phyloP scores from a whole-genome alignment of 2,797 vertebrate genomes.

The Periophthalmus magnuspinnatus region DNA sequence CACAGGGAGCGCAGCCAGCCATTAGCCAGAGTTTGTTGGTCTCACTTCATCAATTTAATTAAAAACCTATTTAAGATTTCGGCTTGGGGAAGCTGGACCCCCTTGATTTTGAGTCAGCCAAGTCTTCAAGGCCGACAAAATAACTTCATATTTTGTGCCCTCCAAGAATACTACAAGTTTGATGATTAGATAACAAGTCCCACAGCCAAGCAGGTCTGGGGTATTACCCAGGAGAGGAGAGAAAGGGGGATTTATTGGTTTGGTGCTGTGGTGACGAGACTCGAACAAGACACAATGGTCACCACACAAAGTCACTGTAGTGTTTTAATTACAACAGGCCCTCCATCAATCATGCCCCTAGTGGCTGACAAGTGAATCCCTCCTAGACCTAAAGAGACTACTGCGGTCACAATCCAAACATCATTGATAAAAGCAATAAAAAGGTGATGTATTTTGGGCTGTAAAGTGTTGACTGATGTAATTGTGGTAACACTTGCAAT shows the following conservation, averaged over 20 bases:
- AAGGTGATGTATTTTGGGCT: background rate
- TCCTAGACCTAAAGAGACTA: constrained; percentile 47
- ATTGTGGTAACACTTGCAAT: background rate
- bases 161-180: constrained; percentile 32
- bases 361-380: constrained; percentile 68
- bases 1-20: constrained; percentile 64
- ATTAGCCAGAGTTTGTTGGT: constrained; percentile 68
- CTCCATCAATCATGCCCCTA: constrained; percentile 60
- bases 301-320: constrained; percentile 34
- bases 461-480: background rate
- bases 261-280: constrained; percentile 38
- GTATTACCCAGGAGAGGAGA: constrained; percentile 19
- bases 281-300: constrained; percentile 31
- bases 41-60: constrained; percentile 77
- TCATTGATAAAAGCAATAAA: constrained; percentile 23
- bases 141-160: constrained; percentile 30
- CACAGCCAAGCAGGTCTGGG: constrained; percentile 32
- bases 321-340: constrained; percentile 67
- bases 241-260: constrained; percentile 34
- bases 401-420: constrained; percentile 59
- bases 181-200: constrained; percentile 41
- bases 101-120: constrained; percentile 24
- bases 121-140: constrained; percentile 54
- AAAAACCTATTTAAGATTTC: constrained; percentile 70
- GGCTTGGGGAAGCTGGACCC: constrained; percentile 42